These are phyloP conservation scores for Adrianichthys oophorus DNA, from an alignment of 2,797 vertebrate genomes.

Conservation along the genomic window DNA sequence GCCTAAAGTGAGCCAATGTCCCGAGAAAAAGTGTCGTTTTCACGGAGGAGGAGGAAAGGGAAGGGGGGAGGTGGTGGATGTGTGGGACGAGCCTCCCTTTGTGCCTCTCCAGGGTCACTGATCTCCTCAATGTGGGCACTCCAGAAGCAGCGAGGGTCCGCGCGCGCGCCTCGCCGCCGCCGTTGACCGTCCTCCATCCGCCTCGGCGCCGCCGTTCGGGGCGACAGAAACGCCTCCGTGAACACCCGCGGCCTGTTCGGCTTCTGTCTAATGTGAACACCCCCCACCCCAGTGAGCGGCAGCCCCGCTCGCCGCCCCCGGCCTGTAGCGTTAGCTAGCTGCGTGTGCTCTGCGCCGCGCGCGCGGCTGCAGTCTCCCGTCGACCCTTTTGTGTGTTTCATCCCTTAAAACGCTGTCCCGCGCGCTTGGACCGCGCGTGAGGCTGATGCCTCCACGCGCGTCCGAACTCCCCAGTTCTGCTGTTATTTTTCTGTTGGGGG, in stretches of 20 bases:
- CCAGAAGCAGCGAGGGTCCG: conserved; percentile 34
- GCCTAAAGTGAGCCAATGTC: conserved; percentile 75
- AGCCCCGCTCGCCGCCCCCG: conserved; percentile 41
- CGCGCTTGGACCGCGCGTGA: not conserved
- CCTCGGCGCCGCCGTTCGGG: conserved; percentile 14
- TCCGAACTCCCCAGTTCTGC: conserved; percentile 3
- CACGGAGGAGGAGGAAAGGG: conserved; percentile 34
- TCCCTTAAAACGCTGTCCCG: conserved; percentile 24
- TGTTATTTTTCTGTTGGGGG: conserved; percentile 7
- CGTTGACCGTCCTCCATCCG: conserved; percentile 40
- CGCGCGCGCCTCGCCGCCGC: conserved; percentile 7
- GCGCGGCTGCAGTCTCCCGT: conserved; percentile 15
- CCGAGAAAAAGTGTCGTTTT: conserved; percentile 76
- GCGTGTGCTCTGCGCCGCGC: conserved; percentile 36
- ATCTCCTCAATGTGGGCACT: conserved; percentile 30
- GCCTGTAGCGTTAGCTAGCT: conserved; percentile 53
- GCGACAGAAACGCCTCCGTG: conserved; percentile 46
- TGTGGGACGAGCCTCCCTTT: conserved; percentile 81
- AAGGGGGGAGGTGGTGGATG: conserved; percentile 24
- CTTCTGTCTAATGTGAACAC: not conserved
- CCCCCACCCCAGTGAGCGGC: conserved; percentile 38
- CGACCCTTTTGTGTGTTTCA: conserved; percentile 48
- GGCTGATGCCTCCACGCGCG: not conserved
- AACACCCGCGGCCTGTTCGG: conserved; percentile 58
- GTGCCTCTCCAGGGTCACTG: conserved; percentile 74